Evolutionary conservation across 2,888 invertebrate species (phyloP), one percentile per base, ranked within the genome.

Genomic region (Synanthedon myopaeformis): DNA sequence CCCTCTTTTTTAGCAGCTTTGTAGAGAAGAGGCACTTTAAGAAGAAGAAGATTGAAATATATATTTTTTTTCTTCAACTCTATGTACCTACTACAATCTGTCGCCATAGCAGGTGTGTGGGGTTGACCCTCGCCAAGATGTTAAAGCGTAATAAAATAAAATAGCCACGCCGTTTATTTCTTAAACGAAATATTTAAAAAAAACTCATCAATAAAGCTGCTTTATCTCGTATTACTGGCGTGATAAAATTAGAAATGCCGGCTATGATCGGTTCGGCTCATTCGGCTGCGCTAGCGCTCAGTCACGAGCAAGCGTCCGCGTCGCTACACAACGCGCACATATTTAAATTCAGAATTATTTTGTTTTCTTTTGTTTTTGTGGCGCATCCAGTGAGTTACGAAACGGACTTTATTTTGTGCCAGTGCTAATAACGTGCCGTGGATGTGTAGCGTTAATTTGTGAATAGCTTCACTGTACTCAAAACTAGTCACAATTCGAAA

Each of bases 171-270:
- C 19, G 17, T 51, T 49, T n/a, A 49, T n/a, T 53, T 53, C 49
- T 51, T 19, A 51, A 28, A 51, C 45, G 23, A 51, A 49, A 49
- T 23, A 65, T 35, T 6, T 23, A 52, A 74, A 76, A 76, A 78
- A 76, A 74, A 74, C 71, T 72, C 68, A 69, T 74, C 74, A 75
- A 79, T 82, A 82, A 85, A 79, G 75, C 74, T 74, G 74, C 78
- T 82, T 83, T 85, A 87, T 85, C 84, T 85, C 85, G 83, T 83
- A 76, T 86, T 86, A 87, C 86, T 83, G 72, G 75, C 71, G 69
- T 74, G 84, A 80, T 81, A 85, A 83, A 86, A 82, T 85, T 87
- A 86, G 85, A 84, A 79, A 75, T 73, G 74, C 65, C 66, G 58
- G 64, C 67, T 65, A 61, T 57, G 69, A 64, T 66, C 56, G 61